phyloP scores from a whole-genome alignment of 2,888 invertebrate species.

The Pyralis farinalis region DNA sequence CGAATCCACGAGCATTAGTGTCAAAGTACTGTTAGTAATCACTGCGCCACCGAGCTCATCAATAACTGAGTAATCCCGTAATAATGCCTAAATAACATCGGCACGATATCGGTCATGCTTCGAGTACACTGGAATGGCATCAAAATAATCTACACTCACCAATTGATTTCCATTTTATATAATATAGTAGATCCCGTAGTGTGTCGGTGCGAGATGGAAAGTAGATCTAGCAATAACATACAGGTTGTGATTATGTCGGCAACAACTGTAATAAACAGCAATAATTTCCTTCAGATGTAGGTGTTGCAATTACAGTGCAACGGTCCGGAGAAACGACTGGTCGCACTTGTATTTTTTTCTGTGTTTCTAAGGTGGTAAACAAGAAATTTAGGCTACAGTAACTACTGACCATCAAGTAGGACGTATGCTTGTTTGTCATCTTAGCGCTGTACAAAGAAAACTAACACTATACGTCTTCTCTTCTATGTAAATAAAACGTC shows the following conservation, averaged over 20 bases:
- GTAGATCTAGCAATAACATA: constrained; percentile 41
- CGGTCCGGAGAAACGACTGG: constrained; percentile 33
- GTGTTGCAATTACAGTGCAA: constrained; percentile 45
- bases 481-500: too few relatives aligned
- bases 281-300: constrained; percentile 52
- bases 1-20: too few relatives aligned
- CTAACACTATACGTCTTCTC: too few relatives aligned
- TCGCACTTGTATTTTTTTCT: constrained; percentile 21
- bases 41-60: too few relatives aligned
- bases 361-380: too few relatives aligned
- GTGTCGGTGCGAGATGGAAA: constrained; percentile 37
- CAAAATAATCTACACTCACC: constrained; percentile 1
- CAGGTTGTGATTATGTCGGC: constrained; percentile 33
- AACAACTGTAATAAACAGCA: constrained; percentile 41
- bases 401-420: too few relatives aligned
- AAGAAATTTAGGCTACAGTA: too few relatives aligned
- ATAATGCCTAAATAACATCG: background rate
- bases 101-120: constrained; percentile 3
- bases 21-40: too few relatives aligned
- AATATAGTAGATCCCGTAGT: constrained; percentile 21
- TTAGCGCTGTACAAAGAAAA: too few relatives aligned
- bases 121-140: constrained; percentile 2
- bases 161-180: constrained; percentile 15
- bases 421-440: too few relatives aligned
- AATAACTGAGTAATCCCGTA: constrained; percentile 1